phyloP scores from a whole-genome alignment of 1,140 invertebrate genomes.

The Ceratina australensis region DNA sequence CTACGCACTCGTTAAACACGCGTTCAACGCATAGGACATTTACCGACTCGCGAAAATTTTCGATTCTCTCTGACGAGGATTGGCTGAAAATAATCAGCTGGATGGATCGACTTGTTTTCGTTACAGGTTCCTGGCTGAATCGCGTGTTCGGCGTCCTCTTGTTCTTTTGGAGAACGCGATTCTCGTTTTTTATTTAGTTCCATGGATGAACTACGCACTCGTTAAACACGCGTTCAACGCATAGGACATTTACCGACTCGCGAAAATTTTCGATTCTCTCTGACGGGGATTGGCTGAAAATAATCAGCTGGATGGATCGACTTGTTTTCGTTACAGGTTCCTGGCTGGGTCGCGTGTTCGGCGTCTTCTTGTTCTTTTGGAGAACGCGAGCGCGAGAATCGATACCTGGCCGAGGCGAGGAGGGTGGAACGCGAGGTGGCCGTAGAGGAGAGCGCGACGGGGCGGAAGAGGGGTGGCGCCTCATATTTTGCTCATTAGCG shows the following conservation, averaged over 20 bases:
- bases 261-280: too few relatives aligned
- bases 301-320: constrained; percentile 60
- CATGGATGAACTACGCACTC: too few relatives aligned
- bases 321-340: constrained; percentile 55
- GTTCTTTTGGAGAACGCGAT: constrained; percentile 57
- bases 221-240: too few relatives aligned
- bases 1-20: too few relatives aligned
- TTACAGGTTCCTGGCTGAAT: constrained; percentile 36
- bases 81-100: constrained; percentile 55
- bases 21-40: too few relatives aligned
- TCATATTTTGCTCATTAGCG: constrained; percentile 80
- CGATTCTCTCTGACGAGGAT: background rate
- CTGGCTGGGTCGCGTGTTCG: constrained; percentile 26
- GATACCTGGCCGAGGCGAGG: constrained; percentile 66
- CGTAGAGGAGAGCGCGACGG: constrained; percentile 26
- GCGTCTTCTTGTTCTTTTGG: constrained; percentile 62
- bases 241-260: too few relatives aligned
- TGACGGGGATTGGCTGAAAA: constrained; percentile 20
- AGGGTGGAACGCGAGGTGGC: constrained; percentile 48
- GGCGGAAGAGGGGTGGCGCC: constrained; percentile 71
- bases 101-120: constrained; percentile 60
- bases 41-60: too few relatives aligned
- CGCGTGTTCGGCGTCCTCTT: constrained; percentile 50
- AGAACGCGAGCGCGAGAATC: constrained; percentile 69
- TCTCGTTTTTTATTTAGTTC: too few relatives aligned